Evolutionary conservation across 92 coral and sea anemone species (phyloP).

Genomic region (Palythoa heliodiscus): DNA sequence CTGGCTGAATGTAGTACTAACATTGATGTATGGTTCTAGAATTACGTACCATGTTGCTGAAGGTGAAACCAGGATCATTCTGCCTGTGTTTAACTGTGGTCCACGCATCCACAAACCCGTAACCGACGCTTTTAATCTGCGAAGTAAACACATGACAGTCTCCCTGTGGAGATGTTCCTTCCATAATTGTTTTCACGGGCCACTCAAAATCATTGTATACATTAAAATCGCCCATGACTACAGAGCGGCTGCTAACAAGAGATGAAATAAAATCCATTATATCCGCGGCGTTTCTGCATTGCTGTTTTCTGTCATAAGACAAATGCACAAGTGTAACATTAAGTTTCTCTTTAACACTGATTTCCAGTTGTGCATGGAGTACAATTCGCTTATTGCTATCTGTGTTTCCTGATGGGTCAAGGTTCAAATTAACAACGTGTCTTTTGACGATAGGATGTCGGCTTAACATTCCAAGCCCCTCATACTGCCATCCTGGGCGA

Average conservation of each 20-base stretch:
- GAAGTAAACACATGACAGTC: conserved; percentile 70
- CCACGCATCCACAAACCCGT: conserved; percentile 96
- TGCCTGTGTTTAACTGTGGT: conserved; percentile 36
- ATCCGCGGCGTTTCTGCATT: conserved; percentile 87
- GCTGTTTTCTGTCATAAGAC: conserved; percentile 86
- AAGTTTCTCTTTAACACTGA: conserved; percentile 66
- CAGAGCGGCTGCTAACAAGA: conserved; percentile 73
- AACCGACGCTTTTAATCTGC: conserved; percentile 63
- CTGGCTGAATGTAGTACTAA: no score
- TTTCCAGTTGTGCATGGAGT: conserved; percentile 78
- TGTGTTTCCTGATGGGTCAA: conserved; percentile 48
- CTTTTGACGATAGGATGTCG: conserved; percentile 79
- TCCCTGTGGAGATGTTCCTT: conserved; percentile 66
- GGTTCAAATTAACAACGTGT: conserved; percentile 70
- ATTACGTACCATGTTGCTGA: conserved; percentile 93
- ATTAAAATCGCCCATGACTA: conserved; percentile 89
- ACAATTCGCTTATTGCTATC: conserved; percentile 78
- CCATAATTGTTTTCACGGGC: conserved; percentile 78
- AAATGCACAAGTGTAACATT: conserved; percentile 82
- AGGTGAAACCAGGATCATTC: conserved; percentile 71
- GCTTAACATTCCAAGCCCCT: conserved; percentile 93
- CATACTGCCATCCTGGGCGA: conserved; percentile 94
- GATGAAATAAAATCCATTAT: conserved; percentile 81
- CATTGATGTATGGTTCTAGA: no score
- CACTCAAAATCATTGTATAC: conserved; percentile 83